phyloP scores from a whole-genome alignment of 2,113 vertebrate species.

The Copsychus sechellarum region DNA sequence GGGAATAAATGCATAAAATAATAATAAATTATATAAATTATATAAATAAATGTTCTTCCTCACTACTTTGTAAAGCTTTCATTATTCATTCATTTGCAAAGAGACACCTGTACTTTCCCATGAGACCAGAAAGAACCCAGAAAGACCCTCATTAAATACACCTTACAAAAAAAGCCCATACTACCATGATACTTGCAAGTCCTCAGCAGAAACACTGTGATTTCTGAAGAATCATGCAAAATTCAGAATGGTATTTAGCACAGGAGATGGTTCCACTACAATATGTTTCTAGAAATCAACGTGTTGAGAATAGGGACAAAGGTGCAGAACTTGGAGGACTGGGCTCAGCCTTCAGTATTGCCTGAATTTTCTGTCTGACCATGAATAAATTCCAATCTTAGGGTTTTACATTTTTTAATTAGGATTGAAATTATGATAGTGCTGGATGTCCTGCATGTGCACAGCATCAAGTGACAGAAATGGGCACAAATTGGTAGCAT shows the following conservation, averaged over 20 bases:
- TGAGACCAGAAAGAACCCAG: background rate
- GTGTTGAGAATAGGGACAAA: background rate
- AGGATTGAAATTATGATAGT: background rate
- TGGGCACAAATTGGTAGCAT: background rate
- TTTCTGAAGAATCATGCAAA: background rate
- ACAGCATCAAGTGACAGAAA: background rate
- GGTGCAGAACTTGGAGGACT: background rate
- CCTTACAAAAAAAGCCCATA: background rate
- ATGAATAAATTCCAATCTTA: background rate
- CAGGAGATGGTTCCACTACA: background rate
- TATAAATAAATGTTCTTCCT: no score
- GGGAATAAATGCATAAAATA: background rate
- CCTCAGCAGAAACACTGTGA: background rate
- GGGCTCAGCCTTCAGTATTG: background rate
- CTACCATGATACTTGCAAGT: background rate
- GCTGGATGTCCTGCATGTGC: background rate
- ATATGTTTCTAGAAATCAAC: background rate
- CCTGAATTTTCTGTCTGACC: background rate
- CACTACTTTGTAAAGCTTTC: background rate
- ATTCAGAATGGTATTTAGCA: background rate
- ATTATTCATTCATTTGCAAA: conserved; percentile 10
- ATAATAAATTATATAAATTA: no score
- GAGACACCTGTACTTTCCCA: background rate
- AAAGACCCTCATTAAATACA: background rate
- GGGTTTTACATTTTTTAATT: background rate